Conservation (phyloP, 2,888 invertebrate species). For the Drosophila yooni region DNA sequence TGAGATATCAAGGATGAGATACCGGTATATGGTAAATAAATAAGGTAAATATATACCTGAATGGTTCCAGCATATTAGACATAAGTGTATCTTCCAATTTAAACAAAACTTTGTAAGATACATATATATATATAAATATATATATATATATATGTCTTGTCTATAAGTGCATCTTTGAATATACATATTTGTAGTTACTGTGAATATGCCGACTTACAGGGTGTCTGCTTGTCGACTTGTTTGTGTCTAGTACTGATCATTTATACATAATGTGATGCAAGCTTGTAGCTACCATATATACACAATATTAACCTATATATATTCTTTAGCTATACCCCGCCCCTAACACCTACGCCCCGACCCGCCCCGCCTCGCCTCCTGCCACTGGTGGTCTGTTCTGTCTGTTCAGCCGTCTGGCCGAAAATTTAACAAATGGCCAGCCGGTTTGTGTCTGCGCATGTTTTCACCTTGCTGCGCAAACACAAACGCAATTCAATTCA, state of each 20-base stretch:
- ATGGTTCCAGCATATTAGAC: not conserved
- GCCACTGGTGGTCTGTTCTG: not conserved
- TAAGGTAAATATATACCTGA: not conserved
- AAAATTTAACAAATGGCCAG: slow-evolving; percentile 27
- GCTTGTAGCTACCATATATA: slow-evolving; percentile 23
- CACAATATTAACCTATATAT: slow-evolving; percentile 3
- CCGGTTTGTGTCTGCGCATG: slow-evolving; percentile 47
- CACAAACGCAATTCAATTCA: slow-evolving; percentile 74
- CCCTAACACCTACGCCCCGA: not conserved
- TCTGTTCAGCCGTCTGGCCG: slow-evolving; percentile 31
- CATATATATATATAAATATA: not conserved
- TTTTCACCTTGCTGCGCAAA: slow-evolving; percentile 77
- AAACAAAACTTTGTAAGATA: not conserved
- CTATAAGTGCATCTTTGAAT: not conserved
- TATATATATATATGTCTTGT: not conserved
- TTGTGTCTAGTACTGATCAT: slow-evolving; percentile 1
- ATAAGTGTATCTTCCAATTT: not conserved
- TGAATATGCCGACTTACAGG: slow-evolving; percentile 4
- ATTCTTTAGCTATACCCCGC: not conserved
- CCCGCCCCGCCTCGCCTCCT: no score
- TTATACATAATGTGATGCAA: slow-evolving; percentile 46
- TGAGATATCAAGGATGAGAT: not conserved
- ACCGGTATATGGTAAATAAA: not conserved
- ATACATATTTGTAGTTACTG: not conserved
- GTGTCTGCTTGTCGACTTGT: slow-evolving; percentile 14